A percentile compares a stretch with the other conserved stretches of the same genome.
phyloP scores from a whole-genome alignment of 2,113 vertebrate genomes.

The Dipodomys stephensi region DNA sequence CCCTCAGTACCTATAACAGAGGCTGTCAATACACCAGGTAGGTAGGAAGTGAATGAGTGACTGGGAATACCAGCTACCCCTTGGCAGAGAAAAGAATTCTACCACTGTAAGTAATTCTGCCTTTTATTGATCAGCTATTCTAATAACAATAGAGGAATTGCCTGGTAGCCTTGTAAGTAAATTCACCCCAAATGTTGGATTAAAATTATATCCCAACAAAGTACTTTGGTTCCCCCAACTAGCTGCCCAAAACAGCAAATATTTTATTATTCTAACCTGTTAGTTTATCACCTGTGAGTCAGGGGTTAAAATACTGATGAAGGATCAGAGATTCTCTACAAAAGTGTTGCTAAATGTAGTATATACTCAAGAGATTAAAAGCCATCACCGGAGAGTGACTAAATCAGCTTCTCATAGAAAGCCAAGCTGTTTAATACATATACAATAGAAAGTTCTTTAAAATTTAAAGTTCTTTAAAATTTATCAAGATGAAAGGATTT shows the following conservation, averaged over 20 bases:
- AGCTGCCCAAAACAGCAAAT: slow-evolving; percentile 11
- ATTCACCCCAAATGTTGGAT: slow-evolving; percentile 1
- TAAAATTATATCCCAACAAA: slow-evolving; percentile 35
- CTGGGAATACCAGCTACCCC: neutral
- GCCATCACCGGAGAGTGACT: neutral
- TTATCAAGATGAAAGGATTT: neutral
- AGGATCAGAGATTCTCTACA: neutral
- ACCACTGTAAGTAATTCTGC: slow-evolving; percentile 28
- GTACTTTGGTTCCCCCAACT: neutral
- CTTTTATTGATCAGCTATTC: slow-evolving; percentile 21
- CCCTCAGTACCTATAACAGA: slow-evolving; percentile 21
- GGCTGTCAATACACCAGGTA: neutral
- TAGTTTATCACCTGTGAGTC: neutral
- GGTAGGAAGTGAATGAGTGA: slow-evolving; percentile 9
- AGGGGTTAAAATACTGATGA: slow-evolving; percentile 39
- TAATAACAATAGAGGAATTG: neutral
- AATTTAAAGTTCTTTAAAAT: slow-evolving; percentile 42
- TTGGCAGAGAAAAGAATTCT: slow-evolving; percentile 49
- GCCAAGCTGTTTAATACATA: slow-evolving; percentile 23
- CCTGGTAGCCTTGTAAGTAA: neutral
- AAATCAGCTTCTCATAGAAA: slow-evolving; percentile 48
- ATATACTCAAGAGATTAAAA: slow-evolving; percentile 53
- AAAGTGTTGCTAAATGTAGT: neutral
- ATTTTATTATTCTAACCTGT: slow-evolving; percentile 39
- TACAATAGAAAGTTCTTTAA: neutral